Evolutionary conservation across 2,113 vertebrate genomes (phyloP).

Genomic region (Pelodiscus sinensis): DNA sequence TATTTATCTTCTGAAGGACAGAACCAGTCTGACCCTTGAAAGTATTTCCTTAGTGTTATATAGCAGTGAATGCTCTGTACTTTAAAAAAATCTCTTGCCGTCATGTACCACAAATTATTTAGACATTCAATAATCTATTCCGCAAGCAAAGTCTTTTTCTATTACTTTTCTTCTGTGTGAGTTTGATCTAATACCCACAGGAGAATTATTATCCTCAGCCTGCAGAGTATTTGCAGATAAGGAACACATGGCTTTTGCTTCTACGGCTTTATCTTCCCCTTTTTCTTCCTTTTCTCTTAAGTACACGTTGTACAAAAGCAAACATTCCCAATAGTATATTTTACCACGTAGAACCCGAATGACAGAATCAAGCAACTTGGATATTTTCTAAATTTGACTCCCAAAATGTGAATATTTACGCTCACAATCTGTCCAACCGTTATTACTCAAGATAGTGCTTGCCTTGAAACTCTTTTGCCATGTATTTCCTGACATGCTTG

Average conservation of each 20-base stretch:
- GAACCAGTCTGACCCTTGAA: background rate
- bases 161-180: constrained; percentile 60
- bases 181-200: constrained; percentile 54
- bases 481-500: background rate
- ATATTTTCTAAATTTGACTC: background rate
- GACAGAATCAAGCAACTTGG: background rate
- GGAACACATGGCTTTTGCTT: constrained; percentile 11
- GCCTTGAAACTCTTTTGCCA: background rate
- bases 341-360: background rate
- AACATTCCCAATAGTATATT: background rate
- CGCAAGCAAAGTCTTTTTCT: constrained; percentile 57
- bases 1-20: background rate
- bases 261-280: constrained; percentile 41
- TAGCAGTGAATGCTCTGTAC: constrained; percentile 1
- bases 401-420: background rate
- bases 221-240: constrained; percentile 50
- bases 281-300: constrained; percentile 58
- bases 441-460: background rate
- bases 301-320: constrained; percentile 45
- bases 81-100: background rate
- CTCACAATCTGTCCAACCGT: background rate
- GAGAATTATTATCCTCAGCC: constrained; percentile 37
- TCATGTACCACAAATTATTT: constrained; percentile 48
- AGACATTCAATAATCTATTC: constrained; percentile 59
- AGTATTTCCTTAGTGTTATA: constrained; percentile 15